Evolutionary conservation across 2,113 vertebrate genomes (phyloP), one percentile per base, ranked within the genome.

Genomic region (Bufo bufo): DNA sequence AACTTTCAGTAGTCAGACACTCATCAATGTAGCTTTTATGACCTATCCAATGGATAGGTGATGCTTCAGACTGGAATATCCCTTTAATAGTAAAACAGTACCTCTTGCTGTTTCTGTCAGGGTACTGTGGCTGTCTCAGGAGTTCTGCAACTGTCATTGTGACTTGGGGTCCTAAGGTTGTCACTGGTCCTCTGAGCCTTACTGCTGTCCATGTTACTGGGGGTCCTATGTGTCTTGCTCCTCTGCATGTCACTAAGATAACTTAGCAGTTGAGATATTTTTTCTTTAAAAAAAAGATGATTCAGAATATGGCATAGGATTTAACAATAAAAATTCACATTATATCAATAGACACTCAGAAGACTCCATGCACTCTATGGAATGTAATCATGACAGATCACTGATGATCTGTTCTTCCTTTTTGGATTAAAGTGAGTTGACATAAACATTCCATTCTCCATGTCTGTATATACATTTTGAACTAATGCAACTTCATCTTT

Each of bases 391-490:
- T 43, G 69, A 16, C 49, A n/a, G 6, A 52, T 17, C 11, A 52
- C 75, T 78, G 47, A 78, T 78, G 75, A 52, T 72, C 43, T 47
- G 80, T 82, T 82, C 61, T 82, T 82, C 80, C 80, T 82, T 82
- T 82, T 66, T 49, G 80, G 80, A 82, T 82, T 82, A 82, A 59
- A 78, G 54, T 16, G 43, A 59, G 58, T 82, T 82, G 59, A 82
- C 80, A 82, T 66, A 49, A 82, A 66, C 80, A 82, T 82, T 82
- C 79, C 79, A 47, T 82, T n/a, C 12, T 14, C 59, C 49, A 47
- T 82, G 45, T 49, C 45, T 63, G 17, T 17, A 82, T 65, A 59
- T 66, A 82, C 66, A 82, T 59, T 65, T 82, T 65, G 33, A 14
- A 63, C 58, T 61, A 66, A 65, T 82, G 59, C 19, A 66, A 82